Evolutionary conservation across 2,113 vertebrate genomes (phyloP).

Genomic region (Rhipidura dahli): DNA sequence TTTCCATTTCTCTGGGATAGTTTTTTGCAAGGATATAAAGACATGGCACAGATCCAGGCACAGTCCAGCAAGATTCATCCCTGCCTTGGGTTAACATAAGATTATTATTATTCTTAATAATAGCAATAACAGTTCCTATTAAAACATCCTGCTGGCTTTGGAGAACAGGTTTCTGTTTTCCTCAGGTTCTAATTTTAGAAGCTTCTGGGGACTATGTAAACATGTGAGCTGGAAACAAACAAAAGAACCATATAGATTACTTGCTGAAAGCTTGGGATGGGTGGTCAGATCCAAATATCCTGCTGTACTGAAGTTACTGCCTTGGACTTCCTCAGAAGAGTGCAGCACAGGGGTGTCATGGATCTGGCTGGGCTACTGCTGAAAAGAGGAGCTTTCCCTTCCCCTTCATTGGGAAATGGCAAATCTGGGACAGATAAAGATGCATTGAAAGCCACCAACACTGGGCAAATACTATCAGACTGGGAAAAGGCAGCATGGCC

Average conservation of each 20-base stretch:
- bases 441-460: neutral
- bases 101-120: conserved; percentile 18
- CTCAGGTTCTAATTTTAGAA: conserved; percentile 30
- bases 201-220: neutral
- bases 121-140: conserved; percentile 2
- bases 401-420: neutral
- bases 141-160: neutral
- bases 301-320: neutral
- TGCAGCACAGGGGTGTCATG: accelerated
- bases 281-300: neutral
- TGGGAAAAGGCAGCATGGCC: neutral
- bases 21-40: neutral
- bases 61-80: neutral
- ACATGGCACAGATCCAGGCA: neutral
- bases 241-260: neutral
- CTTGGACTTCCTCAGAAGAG: neutral
- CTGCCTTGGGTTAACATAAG: neutral
- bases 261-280: neutral
- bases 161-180: conserved; percentile 25
- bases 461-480: accelerated
- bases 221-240: neutral
- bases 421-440: neutral
- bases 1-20: neutral
- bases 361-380: neutral
- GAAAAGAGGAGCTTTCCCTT: neutral